phyloP scores from a whole-genome alignment of 2,888 invertebrate species.

The Drosophila setosimentum region DNA sequence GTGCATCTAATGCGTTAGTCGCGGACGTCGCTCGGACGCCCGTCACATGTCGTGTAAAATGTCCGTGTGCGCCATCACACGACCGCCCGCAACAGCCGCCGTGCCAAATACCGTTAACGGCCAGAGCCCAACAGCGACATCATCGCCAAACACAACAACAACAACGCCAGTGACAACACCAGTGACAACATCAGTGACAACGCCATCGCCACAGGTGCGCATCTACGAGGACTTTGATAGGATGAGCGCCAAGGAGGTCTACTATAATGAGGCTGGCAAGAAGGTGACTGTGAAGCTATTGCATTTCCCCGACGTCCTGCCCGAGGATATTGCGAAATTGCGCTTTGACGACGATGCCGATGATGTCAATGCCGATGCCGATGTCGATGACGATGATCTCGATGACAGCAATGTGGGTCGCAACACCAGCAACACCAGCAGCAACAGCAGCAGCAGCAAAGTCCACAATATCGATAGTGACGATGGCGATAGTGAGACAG shows the following conservation, averaged over 20 bases:
- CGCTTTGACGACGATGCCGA: slow-evolving; percentile 78
- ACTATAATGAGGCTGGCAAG: slow-evolving; percentile 84
- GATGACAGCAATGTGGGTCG: slow-evolving; percentile 29
- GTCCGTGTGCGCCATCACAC: slow-evolving; percentile 84
- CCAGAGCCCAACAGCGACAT: slow-evolving; percentile 3
- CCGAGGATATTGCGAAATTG: slow-evolving; percentile 84
- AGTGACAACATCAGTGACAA: slow-evolving; percentile 13
- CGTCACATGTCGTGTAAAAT: slow-evolving; percentile 79
- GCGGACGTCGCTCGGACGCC: slow-evolving; percentile 30
- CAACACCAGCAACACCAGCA: not conserved
- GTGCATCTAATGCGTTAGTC: slow-evolving; percentile 49
- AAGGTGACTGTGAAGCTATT: slow-evolving; percentile 84
- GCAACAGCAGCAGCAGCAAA: slow-evolving; percentile 19
- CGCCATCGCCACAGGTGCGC: slow-evolving; percentile 76
- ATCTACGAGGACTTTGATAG: slow-evolving; percentile 85
- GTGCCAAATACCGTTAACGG: slow-evolving; percentile 26
- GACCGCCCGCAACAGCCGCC: slow-evolving; percentile 52
- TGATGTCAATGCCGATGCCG: slow-evolving; percentile 26
- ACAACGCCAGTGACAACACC: not conserved
- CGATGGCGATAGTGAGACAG: slow-evolving; percentile 30
- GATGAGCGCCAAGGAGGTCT: slow-evolving; percentile 85
- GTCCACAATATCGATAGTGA: slow-evolving; percentile 46
- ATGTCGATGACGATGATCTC: slow-evolving; percentile 33
- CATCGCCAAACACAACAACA: slow-evolving; percentile 12
- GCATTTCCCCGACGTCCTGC: slow-evolving; percentile 84